These are phyloP conservation scores for Acrocephalus arundinaceus DNA, from an alignment of 2,113 vertebrate genomes.

Conservation along the genomic window DNA sequence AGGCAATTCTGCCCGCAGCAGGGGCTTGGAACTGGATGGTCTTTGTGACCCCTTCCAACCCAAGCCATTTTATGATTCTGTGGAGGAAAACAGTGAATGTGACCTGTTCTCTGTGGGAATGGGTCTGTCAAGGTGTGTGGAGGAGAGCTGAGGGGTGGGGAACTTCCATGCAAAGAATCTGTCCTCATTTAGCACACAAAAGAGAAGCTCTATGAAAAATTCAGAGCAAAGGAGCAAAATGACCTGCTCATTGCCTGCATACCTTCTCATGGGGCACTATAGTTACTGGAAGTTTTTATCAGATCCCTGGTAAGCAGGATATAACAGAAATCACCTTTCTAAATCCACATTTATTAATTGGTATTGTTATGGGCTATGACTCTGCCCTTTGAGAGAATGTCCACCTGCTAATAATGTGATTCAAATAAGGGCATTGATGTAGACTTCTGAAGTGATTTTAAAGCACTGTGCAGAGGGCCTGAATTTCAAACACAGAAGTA, in stretches of 20 bases:
- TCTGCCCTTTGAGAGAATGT: not conserved
- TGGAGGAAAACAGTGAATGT: not conserved
- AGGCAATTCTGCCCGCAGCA: not conserved
- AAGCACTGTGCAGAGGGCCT: not conserved
- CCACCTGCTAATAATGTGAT: not conserved
- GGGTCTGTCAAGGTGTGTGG: not conserved
- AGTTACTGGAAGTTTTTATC: not conserved
- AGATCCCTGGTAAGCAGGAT: not conserved
- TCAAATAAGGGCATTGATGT: not conserved
- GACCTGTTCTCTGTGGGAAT: not conserved
- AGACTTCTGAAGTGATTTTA: not conserved
- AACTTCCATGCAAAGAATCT: not conserved
- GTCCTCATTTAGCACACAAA: not conserved
- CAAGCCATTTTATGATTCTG: not conserved
- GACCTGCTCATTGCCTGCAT: not conserved
- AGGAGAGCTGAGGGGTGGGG: not conserved
- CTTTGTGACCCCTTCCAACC: not conserved
- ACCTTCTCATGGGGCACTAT: not conserved
- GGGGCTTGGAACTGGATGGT: not conserved
- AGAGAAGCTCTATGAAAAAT: not conserved
- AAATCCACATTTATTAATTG: not conserved
- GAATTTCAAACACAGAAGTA: not conserved
- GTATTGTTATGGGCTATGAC: not conserved
- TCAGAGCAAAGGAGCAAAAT: not conserved
- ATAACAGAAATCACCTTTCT: not conserved